Evolutionary conservation across 2,113 vertebrate genomes (phyloP).

Genomic region (Corythaixoides concolor): DNA sequence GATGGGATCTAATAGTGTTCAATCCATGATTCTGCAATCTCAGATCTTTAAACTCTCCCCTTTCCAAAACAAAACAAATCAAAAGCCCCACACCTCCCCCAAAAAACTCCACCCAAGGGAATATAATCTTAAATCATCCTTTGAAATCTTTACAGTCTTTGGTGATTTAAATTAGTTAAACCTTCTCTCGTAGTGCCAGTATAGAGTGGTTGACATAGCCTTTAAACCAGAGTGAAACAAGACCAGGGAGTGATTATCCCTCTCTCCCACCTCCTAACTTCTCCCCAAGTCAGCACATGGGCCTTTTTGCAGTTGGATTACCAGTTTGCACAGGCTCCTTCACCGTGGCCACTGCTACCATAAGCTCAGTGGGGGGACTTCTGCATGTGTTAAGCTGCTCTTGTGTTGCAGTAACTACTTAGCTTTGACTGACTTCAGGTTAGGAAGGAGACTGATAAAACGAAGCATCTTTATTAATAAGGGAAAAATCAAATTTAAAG

Average conservation of each 20-base stretch:
- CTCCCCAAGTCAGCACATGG: fast-evolving
- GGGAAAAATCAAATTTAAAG: not conserved
- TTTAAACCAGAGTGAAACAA: not conserved
- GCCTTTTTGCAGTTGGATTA: not conserved
- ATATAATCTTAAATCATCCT: not conserved
- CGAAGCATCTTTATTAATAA: not conserved
- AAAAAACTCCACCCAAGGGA: not conserved
- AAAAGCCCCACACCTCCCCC: fast-evolving
- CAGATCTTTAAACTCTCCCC: not conserved
- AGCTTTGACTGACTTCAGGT: not conserved
- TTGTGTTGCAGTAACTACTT: not conserved
- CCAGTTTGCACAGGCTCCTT: not conserved
- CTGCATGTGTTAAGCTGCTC: not conserved
- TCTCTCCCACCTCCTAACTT: not conserved
- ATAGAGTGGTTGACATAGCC: not conserved
- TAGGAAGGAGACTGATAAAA: not conserved
- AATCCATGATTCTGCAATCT: not conserved
- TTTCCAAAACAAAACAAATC: not conserved
- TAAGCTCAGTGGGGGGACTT: not conserved
- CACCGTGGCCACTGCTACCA: fast-evolving
- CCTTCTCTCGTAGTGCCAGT: not conserved
- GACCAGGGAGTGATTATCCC: not conserved
- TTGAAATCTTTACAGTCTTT: not conserved
- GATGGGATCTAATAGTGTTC: not conserved
- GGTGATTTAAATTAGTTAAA: not conserved